These are phyloP conservation scores for Drosophila eohydei DNA, from an alignment of 2,888 invertebrate genomes.

Conservation along the genomic window DNA sequence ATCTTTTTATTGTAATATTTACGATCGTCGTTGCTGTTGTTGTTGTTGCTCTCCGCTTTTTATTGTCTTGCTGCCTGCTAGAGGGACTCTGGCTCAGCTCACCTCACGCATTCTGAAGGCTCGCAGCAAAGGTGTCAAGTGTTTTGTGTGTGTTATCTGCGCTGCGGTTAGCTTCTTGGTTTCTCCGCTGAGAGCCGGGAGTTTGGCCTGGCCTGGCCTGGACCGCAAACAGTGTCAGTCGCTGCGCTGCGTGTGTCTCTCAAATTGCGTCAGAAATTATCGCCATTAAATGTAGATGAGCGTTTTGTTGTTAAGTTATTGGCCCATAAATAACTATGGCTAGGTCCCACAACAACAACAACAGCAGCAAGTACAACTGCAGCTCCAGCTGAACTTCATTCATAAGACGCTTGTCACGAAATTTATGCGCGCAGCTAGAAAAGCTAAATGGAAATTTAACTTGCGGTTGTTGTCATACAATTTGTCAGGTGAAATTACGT, in stretches of 20 bases:
- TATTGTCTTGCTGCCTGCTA: slow-evolving; percentile 36
- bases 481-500: slow-evolving; percentile 6
- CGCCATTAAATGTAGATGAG: slow-evolving; percentile 82
- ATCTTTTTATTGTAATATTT: slow-evolving; percentile 68
- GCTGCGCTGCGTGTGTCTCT: slow-evolving; percentile 62
- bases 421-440: slow-evolving; percentile 17
- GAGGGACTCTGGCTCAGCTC: slow-evolving; percentile 24
- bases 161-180: slow-evolving; percentile 69
- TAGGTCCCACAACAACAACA: slow-evolving; percentile 13
- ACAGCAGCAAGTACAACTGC: slow-evolving; percentile 4
- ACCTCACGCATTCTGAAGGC: slow-evolving; percentile 49
- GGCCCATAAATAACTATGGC: slow-evolving; percentile 68
- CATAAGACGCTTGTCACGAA: slow-evolving; percentile 33
- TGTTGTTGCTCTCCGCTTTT: slow-evolving; percentile 45
- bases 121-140: slow-evolving; percentile 71
- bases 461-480: slow-evolving; percentile 13
- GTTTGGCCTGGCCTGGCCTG: neutral
- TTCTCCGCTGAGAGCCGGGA: slow-evolving; percentile 37
- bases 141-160: slow-evolving; percentile 61
- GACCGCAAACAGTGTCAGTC: slow-evolving; percentile 24
- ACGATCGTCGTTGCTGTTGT: slow-evolving; percentile 54
- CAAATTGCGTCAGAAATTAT: slow-evolving; percentile 80
- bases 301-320: slow-evolving; percentile 81
- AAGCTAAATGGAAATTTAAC: slow-evolving; percentile 7
- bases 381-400: slow-evolving; percentile 40